Conservation (phyloP, 2,888 invertebrate genomes). For the Flexamia atlantica region DNA sequence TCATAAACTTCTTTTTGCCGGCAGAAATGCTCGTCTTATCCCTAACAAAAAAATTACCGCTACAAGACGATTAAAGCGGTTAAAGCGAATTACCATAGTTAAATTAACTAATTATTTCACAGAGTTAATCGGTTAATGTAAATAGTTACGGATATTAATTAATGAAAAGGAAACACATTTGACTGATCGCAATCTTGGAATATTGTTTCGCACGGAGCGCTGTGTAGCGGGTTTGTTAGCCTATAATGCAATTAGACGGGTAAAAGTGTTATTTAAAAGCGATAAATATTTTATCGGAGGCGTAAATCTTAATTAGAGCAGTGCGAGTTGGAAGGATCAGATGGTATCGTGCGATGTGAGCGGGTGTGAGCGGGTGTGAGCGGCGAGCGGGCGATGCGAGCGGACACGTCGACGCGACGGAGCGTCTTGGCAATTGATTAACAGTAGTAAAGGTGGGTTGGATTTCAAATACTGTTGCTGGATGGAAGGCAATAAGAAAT, state of each 20-base stretch:
- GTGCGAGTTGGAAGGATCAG: not conserved
- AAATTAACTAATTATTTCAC: not conserved
- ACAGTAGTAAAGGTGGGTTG: no score
- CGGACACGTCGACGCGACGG: not conserved
- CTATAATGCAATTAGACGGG: not conserved
- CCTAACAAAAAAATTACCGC: not conserved
- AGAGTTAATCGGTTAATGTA: not conserved
- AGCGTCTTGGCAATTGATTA: not conserved
- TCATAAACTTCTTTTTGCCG: no score
- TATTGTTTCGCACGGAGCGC: not conserved
- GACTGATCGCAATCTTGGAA: not conserved
- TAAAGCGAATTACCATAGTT: not conserved
- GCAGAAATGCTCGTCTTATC: no score
- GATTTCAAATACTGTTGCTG: no score
- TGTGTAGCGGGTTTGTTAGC: not conserved
- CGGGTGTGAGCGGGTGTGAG: not conserved
- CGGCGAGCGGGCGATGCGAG: not conserved
- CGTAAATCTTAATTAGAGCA: slow-evolving; percentile 1
- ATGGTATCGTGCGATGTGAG: not conserved
- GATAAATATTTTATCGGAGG: slow-evolving; percentile 4
- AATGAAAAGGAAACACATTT: not conserved
- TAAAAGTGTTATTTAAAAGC: slow-evolving; percentile 2
- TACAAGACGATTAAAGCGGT: not conserved
- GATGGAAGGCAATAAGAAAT: no score
- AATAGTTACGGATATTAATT: not conserved